Percentiles rank a stretch among this genome's conserved stretches.
These are phyloP conservation scores for Theristicus caerulescens DNA, from an alignment of 2,113 vertebrate genomes.

Conservation along the genomic window DNA sequence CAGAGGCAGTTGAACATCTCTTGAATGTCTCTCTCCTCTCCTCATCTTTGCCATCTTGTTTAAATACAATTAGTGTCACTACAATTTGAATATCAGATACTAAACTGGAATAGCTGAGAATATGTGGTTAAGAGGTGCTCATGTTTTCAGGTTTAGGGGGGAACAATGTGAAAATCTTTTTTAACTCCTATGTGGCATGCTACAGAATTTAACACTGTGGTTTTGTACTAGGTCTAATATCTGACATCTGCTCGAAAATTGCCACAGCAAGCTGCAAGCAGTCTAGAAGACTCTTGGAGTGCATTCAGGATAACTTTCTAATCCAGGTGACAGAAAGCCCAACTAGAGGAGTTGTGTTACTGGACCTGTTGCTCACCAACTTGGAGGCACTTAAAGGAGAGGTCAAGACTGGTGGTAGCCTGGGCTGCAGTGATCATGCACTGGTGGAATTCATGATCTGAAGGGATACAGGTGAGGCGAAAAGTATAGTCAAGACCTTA, in stretches of 20 bases:
- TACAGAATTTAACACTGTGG: neutral
- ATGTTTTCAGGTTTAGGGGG: neutral
- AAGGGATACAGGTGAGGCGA: neutral
- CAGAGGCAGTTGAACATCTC: neutral
- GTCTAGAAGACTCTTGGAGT: neutral
- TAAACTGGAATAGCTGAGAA: neutral
- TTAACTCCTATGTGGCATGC: neutral
- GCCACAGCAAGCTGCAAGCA: neutral
- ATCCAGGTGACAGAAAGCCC: neutral
- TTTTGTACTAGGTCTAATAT: neutral
- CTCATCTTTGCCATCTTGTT: neutral
- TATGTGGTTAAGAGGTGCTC: neutral
- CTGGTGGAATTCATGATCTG: neutral
- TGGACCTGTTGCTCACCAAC: neutral
- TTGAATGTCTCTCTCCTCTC: neutral
- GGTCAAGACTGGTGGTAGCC: neutral
- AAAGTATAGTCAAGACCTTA: neutral
- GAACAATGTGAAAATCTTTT: neutral
- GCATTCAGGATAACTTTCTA: neutral
- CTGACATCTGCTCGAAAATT: neutral
- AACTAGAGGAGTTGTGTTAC: neutral
- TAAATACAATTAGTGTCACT: neutral
- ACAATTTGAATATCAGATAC: neutral
- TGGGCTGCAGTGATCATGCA: neutral
- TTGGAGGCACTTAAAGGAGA: neutral